These are phyloP conservation scores for Reticulitermes speratus DNA, from an alignment of 1,140 invertebrate species.

Conservation along the genomic window DNA sequence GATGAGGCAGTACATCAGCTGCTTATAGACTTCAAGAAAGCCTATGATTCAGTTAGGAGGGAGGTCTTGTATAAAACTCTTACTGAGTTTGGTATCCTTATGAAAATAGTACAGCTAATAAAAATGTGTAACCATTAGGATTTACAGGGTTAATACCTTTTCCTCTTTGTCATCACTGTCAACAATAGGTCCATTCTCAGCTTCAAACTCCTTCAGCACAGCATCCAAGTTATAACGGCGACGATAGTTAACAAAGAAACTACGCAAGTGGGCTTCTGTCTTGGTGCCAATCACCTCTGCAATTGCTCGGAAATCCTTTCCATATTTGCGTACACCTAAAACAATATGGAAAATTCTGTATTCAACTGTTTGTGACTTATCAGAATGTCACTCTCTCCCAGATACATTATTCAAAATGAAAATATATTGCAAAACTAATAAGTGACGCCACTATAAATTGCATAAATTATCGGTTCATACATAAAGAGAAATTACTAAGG, in stretches of 20 bases:
- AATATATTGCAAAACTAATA: too few species aligned
- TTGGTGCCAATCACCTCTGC: conserved; percentile 94
- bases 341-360: background rate
- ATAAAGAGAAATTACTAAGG: too few species aligned
- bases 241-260: conserved; percentile 88
- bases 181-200: conserved; percentile 63
- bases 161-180: conserved; percentile 56
- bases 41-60: too few species aligned
- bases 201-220: conserved; percentile 85
- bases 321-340: conserved; percentile 81
- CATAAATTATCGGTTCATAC: too few species aligned
- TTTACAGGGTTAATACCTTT: conserved; percentile 42
- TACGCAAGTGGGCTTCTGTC: conserved; percentile 86
- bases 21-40: too few species aligned
- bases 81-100: too few species aligned
- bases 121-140: background rate
- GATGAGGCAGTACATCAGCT: too few species aligned
- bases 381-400: too few species aligned
- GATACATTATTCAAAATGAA: too few species aligned
- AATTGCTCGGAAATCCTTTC: conserved; percentile 94
- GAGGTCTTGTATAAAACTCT: too few species aligned
- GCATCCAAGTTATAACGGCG: conserved; percentile 88
- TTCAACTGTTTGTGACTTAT: too few species aligned
- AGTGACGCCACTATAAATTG: too few species aligned
- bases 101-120: background rate